Evolutionary conservation across 2,797 vertebrate genomes (phyloP).

Genomic region (Lophotriccus pileatus): DNA sequence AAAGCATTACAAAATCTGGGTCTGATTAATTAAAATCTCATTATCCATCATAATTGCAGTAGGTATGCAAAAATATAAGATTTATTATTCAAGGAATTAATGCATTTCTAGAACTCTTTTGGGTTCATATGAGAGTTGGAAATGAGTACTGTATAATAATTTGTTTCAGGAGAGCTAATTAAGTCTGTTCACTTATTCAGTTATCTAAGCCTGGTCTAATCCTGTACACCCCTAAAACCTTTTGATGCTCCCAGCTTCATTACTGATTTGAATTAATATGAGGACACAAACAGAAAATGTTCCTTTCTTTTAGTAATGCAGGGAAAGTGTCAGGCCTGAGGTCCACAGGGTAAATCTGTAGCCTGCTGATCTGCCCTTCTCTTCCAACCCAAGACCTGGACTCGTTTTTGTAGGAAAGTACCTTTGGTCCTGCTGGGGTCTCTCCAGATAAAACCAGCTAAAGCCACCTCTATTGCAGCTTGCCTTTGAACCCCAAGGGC

Average conservation of each 20-base stretch:
- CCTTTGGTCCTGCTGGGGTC: neutral
- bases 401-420: neutral
- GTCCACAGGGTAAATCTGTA: neutral
- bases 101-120: constrained; percentile 64
- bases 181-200: constrained; percentile 58
- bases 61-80: constrained; percentile 42
- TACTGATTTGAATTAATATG: constrained; percentile 20
- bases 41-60: constrained; percentile 73
- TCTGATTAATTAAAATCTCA: constrained; percentile 77
- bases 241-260: constrained; percentile 36
- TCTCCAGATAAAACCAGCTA: neutral
- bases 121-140: constrained; percentile 60
- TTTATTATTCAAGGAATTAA: constrained; percentile 74
- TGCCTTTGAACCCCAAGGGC: neutral
- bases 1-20: constrained; percentile 29
- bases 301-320: neutral
- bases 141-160: constrained; percentile 68
- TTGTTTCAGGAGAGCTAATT: constrained; percentile 70
- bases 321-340: neutral
- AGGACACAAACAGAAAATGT: neutral
- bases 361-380: neutral
- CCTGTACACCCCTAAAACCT: constrained; percentile 15
- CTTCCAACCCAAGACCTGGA: neutral
- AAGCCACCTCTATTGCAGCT: neutral
- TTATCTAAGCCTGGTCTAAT: constrained; percentile 40